Evolutionary conservation across 2,113 vertebrate species (phyloP), one percentile per base, ranked within the genome.

Genomic region (Peromyscus californicus): DNA sequence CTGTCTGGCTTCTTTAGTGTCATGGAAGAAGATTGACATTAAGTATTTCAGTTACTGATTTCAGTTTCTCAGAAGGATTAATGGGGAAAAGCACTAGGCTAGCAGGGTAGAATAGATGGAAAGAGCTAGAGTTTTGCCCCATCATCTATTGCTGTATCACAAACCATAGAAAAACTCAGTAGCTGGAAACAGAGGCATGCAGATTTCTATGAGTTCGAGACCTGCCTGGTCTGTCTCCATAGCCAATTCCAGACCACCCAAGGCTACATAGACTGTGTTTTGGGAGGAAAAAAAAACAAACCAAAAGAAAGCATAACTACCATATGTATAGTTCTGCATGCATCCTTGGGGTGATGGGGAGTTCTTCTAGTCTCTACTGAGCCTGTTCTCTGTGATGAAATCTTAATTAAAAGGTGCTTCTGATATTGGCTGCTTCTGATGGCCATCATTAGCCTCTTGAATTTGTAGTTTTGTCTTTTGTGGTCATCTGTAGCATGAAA

Each of bases 11-110:
- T 15, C 70, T 93, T 89, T 42, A 93, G 22, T 80, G 9, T 94
- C 51, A 61, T 69, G 74, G 88, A 93, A 92, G 36, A 75, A 72
- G 79, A 76, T 22, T 45, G 36, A 79, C 83, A 90, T 80, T 90
- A 94, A 96, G 74, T 83, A 70, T 69, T 93, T 90, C 31, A 45
- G 11, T 94, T 90, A 92, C 67, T 89, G 79, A 22, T 69, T 96
- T 92, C 48, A 69, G 0, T 93, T 96, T 51, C 84, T 96, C 59
- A 78, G 61, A 97, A 83, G 39, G 33, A 21, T 92, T 59, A 45
- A 36, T 91, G 45, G 51, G 88, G 31, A 94, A 84, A 84, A 86
- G 21, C 85, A 57, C 45, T 88, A 86, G 39, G 76, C 86, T 61
- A 87, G 94, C 74, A 65, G 59, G n/a, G 15, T 31, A n/a, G 10